A percentile compares a stretch with the other conserved stretches of the same genome.
phyloP scores from a whole-genome alignment of 2,888 invertebrate species.

The Hemicrepidius hirtus region DNA sequence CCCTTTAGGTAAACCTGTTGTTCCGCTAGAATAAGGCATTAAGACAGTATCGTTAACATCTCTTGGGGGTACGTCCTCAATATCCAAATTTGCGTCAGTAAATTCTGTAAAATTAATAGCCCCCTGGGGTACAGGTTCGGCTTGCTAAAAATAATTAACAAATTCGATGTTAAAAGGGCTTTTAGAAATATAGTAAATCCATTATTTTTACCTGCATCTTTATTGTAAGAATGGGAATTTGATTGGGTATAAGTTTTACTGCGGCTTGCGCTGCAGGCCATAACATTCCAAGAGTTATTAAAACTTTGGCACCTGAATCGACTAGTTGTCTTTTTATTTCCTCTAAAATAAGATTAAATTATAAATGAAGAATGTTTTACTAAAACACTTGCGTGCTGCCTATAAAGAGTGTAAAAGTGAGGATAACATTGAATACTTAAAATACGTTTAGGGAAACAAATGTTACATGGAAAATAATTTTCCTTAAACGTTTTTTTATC shows the following conservation, averaged over 20 bases:
- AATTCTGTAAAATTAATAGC: constrained; percentile 78
- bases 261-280: constrained; percentile 73
- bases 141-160: constrained; percentile 57
- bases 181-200: too few relatives aligned
- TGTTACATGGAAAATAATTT: too few relatives aligned
- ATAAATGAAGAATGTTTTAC: too few relatives aligned
- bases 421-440: too few relatives aligned
- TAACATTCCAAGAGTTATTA: constrained; percentile 77
- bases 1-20: constrained; percentile 88
- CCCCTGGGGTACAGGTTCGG: constrained; percentile 74
- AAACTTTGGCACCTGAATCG: constrained; percentile 76
- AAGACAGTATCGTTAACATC: constrained; percentile 77
- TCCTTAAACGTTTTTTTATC: too few relatives aligned
- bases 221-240: constrained; percentile 74
- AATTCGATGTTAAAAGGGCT: too few relatives aligned
- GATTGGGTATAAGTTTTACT: constrained; percentile 69
- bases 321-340: constrained; percentile 79
- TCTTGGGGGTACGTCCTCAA: constrained; percentile 73
- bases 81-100: constrained; percentile 72
- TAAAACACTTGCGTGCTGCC: too few relatives aligned
- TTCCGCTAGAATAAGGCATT: constrained; percentile 90
- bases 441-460: too few relatives aligned
- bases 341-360: constrained; percentile 69
- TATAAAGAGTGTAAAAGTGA: too few relatives aligned
- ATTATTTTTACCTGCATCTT: constrained; percentile 67